Base-by-base conservation (phyloP, 2,797 vertebrate species). In the Lithobates sylvaticus region DNA sequence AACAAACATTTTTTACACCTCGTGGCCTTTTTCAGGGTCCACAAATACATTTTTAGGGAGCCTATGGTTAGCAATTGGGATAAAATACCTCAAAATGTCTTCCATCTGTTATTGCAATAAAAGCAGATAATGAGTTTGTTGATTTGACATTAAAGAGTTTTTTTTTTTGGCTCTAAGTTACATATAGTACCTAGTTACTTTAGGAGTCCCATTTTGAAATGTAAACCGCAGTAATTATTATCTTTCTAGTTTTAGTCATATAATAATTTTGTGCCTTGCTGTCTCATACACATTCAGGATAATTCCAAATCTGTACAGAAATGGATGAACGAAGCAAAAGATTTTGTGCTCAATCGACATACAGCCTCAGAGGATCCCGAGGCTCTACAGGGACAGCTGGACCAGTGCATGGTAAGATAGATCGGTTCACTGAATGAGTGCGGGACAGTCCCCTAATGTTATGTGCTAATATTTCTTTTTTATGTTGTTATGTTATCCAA, bases 241-340 rank as follows among this genome's bases (percentile, higher is more conserved):
- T 61, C 5, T 23, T 61, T 21, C 54, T 61, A 61, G 18, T 61
- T 61, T 21, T 61, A 61, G 1, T 75, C 21, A 54, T 67, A 18
- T 83, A n/a, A 42, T 61, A 2, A 21, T 64, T 29, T 18, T 15
- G 18, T 72, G 13, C 73, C 16, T 73, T 74, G 23, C 47, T 44
- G 32, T 82, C 16, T 73, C 4, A 42, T 84, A n/a, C 69, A 42
- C 44, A 0, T 81, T 92, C 80, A 99, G 98, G 92, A 95, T 71
- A 92, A 95, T 90, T 91, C 90, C 21, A 91, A 94, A 92, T 90
- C 96, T 85, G 92, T 97, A 86, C 94, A 95, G 81, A 95, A 94
- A 77, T 99, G 98, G 98, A 88, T 95, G 89, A 95, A 95, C 81
- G 93, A 91, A 0, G 97, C 96, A 81, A 95, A 97, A 91, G 95